phyloP scores from a whole-genome alignment of 2,797 vertebrate species.

The Pithecia hirsuta region DNA sequence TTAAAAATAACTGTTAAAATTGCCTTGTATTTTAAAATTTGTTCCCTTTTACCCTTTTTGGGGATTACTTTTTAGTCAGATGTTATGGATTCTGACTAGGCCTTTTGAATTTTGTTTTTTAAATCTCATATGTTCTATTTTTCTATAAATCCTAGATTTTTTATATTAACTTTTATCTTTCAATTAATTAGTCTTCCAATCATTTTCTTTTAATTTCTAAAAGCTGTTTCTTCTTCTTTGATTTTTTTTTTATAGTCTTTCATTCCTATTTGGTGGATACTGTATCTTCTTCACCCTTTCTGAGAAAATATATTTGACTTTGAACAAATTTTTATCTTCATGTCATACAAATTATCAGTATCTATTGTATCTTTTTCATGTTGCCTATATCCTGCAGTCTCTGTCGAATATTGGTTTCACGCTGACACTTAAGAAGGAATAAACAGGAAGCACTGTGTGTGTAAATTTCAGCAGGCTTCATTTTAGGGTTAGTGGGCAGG shows the following conservation, averaged over 20 bases:
- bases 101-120: neutral
- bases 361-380: neutral
- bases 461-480: neutral
- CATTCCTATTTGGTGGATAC: neutral
- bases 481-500: neutral
- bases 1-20: constrained; percentile 2
- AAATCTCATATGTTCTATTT: neutral
- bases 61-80: neutral
- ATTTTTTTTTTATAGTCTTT: neutral
- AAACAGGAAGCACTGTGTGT: neutral
- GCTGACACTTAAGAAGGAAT: neutral
- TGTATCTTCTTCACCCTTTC: neutral
- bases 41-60: neutral
- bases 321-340: neutral
- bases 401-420: neutral
- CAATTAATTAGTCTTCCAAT: neutral
- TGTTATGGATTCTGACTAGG: neutral
- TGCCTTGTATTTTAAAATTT: neutral
- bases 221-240: neutral
- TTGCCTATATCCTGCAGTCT: neutral
- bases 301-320: neutral
- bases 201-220: neutral
- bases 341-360: neutral
- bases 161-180: constrained; percentile 4
- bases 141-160: neutral